Base-by-base conservation (phyloP, 2,888 invertebrate species). In the Cyaniris semiargus region DNA sequence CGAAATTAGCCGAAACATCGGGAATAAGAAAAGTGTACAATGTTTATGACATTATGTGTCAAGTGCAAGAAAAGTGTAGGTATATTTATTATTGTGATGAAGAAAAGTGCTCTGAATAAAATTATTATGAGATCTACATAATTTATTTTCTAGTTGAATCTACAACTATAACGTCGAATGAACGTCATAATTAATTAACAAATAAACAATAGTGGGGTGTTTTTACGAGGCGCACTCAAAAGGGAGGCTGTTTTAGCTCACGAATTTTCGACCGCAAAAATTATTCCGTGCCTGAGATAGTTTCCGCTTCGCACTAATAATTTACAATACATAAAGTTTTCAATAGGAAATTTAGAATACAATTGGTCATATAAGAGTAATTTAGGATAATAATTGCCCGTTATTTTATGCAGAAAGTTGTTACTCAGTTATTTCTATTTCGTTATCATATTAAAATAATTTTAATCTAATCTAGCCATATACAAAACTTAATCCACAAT, bases 111-210 rank as follows among this genome's bases (percentile, higher is more conserved):
- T 31, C 31, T 31, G 31, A 31, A 31, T 31, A 31, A 31, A 31
- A 31, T 31, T 31, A 31, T 31, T 31, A 27, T 27, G 31, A 31
- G 31, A 5, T 31, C 5, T 5, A 15, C 18, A 53, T 53, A 58
- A 21, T 21, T 58, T 27, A 58, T 58, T 21, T 58, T 27, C 0
- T 27, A 31, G 15, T 70, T 23, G 53, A 15, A 13, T 74, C 74
- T 74, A 23, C 38, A 34, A 21, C 38, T n/a, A 10, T 1, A n/a
- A 5, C 8, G 27, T 74, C 74, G 23, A 78, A 44, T 77, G 81
- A 80, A 81, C 80, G 81, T 80, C 76, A 80, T 83, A 81, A 85
- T 86, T 85, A 85, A 85, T 85, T 83, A 83, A 83, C 82, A 82
- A 84, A 82, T 83, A 83, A 82, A 84, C 83, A 84, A 84, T 84